Conservation (phyloP, 2,113 vertebrate genomes). For the Lonchura striata region DNA sequence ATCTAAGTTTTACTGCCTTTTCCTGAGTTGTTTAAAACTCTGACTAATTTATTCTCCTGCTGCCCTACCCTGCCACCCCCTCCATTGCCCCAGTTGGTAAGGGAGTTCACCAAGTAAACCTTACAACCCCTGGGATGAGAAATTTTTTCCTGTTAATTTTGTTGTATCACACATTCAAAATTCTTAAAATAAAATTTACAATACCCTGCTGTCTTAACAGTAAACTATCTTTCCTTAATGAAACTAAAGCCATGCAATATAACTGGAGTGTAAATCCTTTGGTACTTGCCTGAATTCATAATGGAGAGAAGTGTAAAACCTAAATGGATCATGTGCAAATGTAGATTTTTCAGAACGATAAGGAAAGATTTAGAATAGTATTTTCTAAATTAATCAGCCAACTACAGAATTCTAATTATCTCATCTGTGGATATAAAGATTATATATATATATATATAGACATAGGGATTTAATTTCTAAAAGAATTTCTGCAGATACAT, state of each 20-base stretch:
- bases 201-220: slow-evolving; percentile 16
- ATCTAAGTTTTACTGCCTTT: slow-evolving; percentile 12
- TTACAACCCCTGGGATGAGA: not conserved
- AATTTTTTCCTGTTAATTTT: not conserved
- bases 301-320: slow-evolving; percentile 7
- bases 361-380: slow-evolving; percentile 40
- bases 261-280: slow-evolving; percentile 19
- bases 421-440: not conserved
- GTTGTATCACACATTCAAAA: slow-evolving; percentile 37
- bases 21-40: not conserved
- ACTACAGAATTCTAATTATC: slow-evolving; percentile 55
- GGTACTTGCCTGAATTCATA: slow-evolving; percentile 34
- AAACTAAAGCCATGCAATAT: slow-evolving; percentile 56
- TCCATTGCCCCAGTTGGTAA: rapidly evolving
- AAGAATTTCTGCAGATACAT: not conserved
- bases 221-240: slow-evolving; percentile 56
- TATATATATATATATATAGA: not conserved
- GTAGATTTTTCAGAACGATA: slow-evolving; percentile 10
- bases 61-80: rapidly evolving
- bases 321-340: slow-evolving; percentile 40
- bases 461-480: slow-evolving; percentile 24
- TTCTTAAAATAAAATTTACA: slow-evolving; percentile 67
- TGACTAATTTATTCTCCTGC: not conserved
- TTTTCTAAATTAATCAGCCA: slow-evolving; percentile 38
- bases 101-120: slow-evolving; percentile 11